Conservation (phyloP, 1,140 invertebrate genomes). For the Amphibalanus amphitrite region DNA sequence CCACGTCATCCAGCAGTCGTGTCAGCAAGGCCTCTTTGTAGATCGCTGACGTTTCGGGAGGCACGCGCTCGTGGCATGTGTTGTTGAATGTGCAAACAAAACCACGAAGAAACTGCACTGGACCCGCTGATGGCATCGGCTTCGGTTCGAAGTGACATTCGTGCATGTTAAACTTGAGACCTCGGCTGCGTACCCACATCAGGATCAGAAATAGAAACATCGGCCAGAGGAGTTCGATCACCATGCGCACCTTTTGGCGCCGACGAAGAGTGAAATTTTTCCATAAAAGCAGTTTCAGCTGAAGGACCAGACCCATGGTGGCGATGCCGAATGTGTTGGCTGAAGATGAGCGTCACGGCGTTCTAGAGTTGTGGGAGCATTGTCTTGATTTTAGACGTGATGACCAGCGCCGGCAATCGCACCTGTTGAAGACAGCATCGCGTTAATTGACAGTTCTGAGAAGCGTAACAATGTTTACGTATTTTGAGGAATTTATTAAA, state of each 20-base stretch:
- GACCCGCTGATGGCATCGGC: constrained; percentile 39
- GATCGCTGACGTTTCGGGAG: constrained; percentile 17
- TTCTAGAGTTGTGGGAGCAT: no score
- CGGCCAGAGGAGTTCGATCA: constrained; percentile 37
- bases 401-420: no score
- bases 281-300: constrained; percentile 33
- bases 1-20: constrained; percentile 14
- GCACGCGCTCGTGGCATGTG: constrained; percentile 29
- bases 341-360: no score
- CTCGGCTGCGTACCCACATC: constrained; percentile 34
- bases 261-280: constrained; percentile 34
- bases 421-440: no score
- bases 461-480: no score
- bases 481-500: no score
- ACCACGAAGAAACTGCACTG: constrained; percentile 34
- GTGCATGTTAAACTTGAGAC: constrained; percentile 25
- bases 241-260: constrained; percentile 31
- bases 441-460: no score
- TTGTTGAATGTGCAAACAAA: constrained; percentile 39
- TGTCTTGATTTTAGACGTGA: no score
- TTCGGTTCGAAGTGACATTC: constrained; percentile 42
- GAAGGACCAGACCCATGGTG: constrained; percentile 21
- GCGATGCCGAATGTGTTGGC: no score
- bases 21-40: constrained; percentile 11
- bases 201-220: constrained; percentile 38